Evolutionary conservation across 2,113 vertebrate species (phyloP), one percentile per base, ranked within the genome.

Genomic region (Aphelocoma coerulescens): DNA sequence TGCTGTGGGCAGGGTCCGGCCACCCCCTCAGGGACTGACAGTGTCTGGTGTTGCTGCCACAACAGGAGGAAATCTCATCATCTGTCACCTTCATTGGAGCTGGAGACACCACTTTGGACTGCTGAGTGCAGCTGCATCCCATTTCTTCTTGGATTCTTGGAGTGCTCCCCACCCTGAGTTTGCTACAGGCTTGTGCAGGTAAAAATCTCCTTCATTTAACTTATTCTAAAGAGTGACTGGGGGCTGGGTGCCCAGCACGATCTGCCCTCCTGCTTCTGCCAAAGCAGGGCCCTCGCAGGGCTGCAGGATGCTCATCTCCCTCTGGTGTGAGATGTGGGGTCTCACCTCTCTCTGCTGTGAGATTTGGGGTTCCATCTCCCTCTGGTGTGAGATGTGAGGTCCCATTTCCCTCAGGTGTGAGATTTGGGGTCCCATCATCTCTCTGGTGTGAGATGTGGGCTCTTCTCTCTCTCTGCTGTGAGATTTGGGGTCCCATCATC

Each of bases 301-400:
- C 2, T 32, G 23, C 55, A 23, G 78, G 67, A 33, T 48, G 61
- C 44, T 39, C 41, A 19, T 23, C 28, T 48, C 33, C 22, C 39
- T 20, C 46, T 8, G 13, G 6, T 35, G 14, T 32, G 35, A 14
- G 3, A 23, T 28, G 5, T 63, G 43, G 1, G 13, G 16, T 32
- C 43, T 22, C 41, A 23, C 23, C 28, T 46, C 33, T 11, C 27
- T 20, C 46, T 7, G 48, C 9, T 20, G 22, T 44, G 27, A n/a
- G 10, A 16, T 30, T 1, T 37, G n/a, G 1, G 32, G 16, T 37
- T 20, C 1, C 49, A 9, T 20, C 9, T 46, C 11, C 21, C 19
- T 8, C 30, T 3, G 13, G 10, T 32, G 15, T 69, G 43, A 58
- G 6, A 23, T 16, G 1, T n/a, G 48, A 3, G 44, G 12, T 39